phyloP scores from a whole-genome alignment of 2,888 invertebrate genomes.

The Pyrochroa serraticornis region DNA sequence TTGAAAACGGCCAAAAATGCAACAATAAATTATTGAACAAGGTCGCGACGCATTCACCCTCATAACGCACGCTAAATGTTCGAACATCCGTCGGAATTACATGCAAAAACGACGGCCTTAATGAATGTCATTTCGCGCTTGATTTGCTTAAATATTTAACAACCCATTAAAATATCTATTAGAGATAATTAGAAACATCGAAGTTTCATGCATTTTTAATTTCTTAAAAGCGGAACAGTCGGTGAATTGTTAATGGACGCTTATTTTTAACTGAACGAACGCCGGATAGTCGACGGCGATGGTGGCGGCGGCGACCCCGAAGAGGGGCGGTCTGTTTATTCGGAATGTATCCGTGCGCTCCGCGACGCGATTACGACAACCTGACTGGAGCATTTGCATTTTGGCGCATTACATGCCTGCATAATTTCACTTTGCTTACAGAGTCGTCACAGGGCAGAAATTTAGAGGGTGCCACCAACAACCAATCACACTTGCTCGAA shows the following conservation, averaged over 20 bases:
- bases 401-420: slow-evolving; percentile 43
- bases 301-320: slow-evolving; percentile 16
- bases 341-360: slow-evolving; percentile 41
- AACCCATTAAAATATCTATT: slow-evolving; percentile 47
- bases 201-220: slow-evolving; percentile 55
- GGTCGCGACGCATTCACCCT: no score
- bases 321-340: slow-evolving; percentile 35
- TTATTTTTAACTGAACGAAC: slow-evolving; percentile 39
- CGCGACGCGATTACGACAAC: slow-evolving; percentile 38
- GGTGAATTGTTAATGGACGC: slow-evolving; percentile 44
- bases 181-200: slow-evolving; percentile 53
- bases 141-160: slow-evolving; percentile 44
- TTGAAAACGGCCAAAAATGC: no score
- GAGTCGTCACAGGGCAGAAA: slow-evolving; percentile 36
- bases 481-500: no score
- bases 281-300: slow-evolving; percentile 24
- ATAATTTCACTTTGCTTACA: slow-evolving; percentile 42
- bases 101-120: slow-evolving; percentile 8
- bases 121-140: slow-evolving; percentile 30
- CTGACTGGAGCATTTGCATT: slow-evolving; percentile 39
- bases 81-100: slow-evolving; percentile 1
- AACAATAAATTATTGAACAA: no score
- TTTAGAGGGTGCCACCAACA: no score
- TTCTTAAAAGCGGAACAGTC: slow-evolving; percentile 50
- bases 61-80: no score